These are phyloP conservation scores for Bemisia tabaci DNA, from an alignment of 1,140 invertebrate genomes.

Conservation along the genomic window DNA sequence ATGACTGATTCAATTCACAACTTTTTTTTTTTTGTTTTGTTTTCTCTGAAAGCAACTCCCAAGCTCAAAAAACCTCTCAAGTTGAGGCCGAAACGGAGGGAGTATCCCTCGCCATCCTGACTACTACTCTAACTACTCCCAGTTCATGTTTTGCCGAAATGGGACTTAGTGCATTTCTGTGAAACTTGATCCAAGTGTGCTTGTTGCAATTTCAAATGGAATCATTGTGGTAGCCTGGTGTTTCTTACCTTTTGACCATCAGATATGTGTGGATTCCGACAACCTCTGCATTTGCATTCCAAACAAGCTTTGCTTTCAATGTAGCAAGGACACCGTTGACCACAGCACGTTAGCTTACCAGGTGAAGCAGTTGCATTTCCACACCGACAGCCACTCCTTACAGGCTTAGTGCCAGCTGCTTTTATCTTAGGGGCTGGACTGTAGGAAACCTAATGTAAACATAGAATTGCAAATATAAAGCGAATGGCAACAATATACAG, in stretches of 20 bases:
- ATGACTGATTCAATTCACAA: no score
- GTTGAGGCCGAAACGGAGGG: no score
- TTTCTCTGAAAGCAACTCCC: no score
- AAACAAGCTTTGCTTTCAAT: slow-evolving; percentile 71
- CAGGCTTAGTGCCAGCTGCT: slow-evolving; percentile 40
- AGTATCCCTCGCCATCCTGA: no score
- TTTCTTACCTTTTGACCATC: neutral
- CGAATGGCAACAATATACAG: slow-evolving; percentile 3
- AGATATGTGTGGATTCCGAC: slow-evolving; percentile 53
- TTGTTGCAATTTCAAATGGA: no score
- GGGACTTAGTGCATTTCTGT: no score
- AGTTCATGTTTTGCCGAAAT: no score
- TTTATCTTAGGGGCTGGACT: slow-evolving; percentile 45
- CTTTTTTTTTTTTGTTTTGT: no score
- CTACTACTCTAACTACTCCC: no score
- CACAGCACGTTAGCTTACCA: slow-evolving; percentile 81
- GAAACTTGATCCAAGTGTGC: no score
- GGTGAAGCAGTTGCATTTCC: slow-evolving; percentile 77
- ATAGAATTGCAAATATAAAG: slow-evolving; percentile 25
- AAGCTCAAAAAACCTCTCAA: no score
- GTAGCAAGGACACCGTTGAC: slow-evolving; percentile 85
- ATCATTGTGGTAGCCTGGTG: no score
- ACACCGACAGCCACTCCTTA: slow-evolving; percentile 64
- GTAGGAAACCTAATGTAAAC: slow-evolving; percentile 49
- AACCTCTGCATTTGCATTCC: slow-evolving; percentile 79